Percentiles rank a stretch among this genome's conserved stretches.
Evolutionary conservation across 1,140 invertebrate genomes (phyloP).

Genomic region (Conus betulinus): DNA sequence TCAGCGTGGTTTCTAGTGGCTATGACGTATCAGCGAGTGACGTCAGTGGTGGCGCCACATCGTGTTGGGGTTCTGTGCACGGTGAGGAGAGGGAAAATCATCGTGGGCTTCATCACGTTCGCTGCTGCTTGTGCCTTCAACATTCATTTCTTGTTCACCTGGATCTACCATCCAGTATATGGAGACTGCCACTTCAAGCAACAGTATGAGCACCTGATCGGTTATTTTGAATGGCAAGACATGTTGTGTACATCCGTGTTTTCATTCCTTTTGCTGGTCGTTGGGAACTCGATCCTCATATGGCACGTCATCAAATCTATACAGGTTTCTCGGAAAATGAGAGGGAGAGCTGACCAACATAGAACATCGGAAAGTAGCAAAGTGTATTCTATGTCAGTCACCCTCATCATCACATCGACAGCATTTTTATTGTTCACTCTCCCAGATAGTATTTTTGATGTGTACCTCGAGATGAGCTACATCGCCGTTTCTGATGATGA

Average conservation of each 20-base stretch:
- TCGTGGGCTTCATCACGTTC: neutral
- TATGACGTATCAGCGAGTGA: slow-evolving; percentile 23
- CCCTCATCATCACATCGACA: neutral
- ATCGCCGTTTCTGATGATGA: neutral
- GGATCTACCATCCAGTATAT: neutral
- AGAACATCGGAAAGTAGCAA: neutral
- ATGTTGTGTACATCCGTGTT: neutral
- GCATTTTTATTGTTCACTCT: neutral
- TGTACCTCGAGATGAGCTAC: neutral
- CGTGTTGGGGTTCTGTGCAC: neutral
- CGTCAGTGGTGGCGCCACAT: neutral
- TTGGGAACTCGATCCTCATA: neutral
- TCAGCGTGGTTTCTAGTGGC: slow-evolving; percentile 17
- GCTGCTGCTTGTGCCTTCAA: neutral
- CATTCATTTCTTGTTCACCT: neutral
- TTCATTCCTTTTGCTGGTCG: neutral
- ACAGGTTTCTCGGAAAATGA: neutral
- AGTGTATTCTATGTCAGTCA: neutral
- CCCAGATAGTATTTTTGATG: neutral
- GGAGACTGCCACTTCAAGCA: neutral
- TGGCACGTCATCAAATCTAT: neutral
- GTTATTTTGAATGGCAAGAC: neutral
- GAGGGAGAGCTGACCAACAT: neutral
- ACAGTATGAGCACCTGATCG: neutral
- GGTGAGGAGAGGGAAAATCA: neutral